Percentiles rank a stretch among this genome's conserved stretches.
Evolutionary conservation across 92 coral and sea anemone species (phyloP).

Genomic region (Pocillopora meandrina): DNA sequence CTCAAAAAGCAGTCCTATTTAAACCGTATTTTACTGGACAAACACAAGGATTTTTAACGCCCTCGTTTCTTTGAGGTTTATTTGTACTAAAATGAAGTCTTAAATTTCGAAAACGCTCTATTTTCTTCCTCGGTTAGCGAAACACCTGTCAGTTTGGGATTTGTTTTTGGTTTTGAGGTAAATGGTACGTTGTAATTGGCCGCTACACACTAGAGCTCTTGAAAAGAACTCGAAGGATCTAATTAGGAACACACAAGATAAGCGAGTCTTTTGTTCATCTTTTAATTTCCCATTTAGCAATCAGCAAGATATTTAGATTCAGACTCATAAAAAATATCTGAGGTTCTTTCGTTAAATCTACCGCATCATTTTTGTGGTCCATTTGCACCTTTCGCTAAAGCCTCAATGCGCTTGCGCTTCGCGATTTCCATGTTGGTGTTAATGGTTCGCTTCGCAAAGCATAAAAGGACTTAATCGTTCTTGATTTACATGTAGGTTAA

Average conservation of each 20-base stretch:
- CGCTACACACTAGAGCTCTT: neutral
- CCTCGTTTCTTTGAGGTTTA: neutral
- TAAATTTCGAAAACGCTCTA: constrained; percentile 10
- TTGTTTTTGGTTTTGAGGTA: constrained; percentile 38
- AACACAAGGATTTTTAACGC: constrained; percentile 1
- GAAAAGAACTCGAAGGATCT: constrained; percentile 15
- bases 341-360: neutral
- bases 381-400: neutral
- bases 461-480: constrained; percentile 12
- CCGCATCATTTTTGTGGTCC: neutral
- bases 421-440: neutral
- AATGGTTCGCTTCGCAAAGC: neutral
- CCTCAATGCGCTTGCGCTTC: neutral
- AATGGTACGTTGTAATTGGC: constrained; percentile 30
- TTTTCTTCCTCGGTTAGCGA: constrained; percentile 30
- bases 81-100: neutral
- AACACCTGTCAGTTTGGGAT: constrained; percentile 40
- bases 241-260: constrained; percentile 7
- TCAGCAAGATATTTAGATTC: constrained; percentile 1
- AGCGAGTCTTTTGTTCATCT: constrained; percentile 4
- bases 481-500: neutral
- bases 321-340: neutral
- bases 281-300: constrained; percentile 3
- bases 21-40: too few species aligned
- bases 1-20: neutral